Base-by-base conservation (phyloP, 2,797 vertebrate genomes). In the Cryptoblepharus egeriae region DNA sequence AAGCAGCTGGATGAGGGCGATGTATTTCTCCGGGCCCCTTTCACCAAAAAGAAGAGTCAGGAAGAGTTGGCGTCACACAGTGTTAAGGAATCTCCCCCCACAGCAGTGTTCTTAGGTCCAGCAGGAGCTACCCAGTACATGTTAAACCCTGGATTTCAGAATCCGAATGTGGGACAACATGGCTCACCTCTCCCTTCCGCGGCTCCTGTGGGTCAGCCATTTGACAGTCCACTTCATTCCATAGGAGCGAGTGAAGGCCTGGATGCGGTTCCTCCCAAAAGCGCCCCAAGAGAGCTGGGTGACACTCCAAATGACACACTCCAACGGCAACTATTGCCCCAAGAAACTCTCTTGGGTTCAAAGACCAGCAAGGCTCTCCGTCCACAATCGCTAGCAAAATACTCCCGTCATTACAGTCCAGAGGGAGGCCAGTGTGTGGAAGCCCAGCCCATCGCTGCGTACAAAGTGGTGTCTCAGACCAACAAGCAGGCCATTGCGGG, bases 1-100 rank as follows among this genome's bases (percentile, higher is more conserved):
- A 85, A 77, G 15, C 93, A 89, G 6, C 70, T 91, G 0, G 96
- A 96, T 42, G 97, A 97, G 72, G 83, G 95, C 0, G 98, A 99
- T 0, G 97, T 99, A 2, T 99, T 99, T 89, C 96, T 97, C 60
- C 96, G 97, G 94, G 98, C 99, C 57, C 99, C 99, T 1, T 99
- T 99, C 63, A 97, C 97, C 1, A 98, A 97, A 90, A 97, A 94
- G 93, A 98, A 95, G 37, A 97, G 97, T 77, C 0, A 88, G 39
- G 87, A 94, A 5, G 96, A 96, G 78, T 0, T 91, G 76, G n/a
- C 15, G 26, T 20, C 85, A 35, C 93, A 90, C 1, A 69, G 64
- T 0, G 1, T 32, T 8, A 92, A 91, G 83, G 94, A 95, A 13
- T 37, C 76, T 0, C 91, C 91, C 0, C 0, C 35, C 0, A 12